Base-by-base conservation (phyloP, 2,113 vertebrate genomes). In the Nycticebus coucang region DNA sequence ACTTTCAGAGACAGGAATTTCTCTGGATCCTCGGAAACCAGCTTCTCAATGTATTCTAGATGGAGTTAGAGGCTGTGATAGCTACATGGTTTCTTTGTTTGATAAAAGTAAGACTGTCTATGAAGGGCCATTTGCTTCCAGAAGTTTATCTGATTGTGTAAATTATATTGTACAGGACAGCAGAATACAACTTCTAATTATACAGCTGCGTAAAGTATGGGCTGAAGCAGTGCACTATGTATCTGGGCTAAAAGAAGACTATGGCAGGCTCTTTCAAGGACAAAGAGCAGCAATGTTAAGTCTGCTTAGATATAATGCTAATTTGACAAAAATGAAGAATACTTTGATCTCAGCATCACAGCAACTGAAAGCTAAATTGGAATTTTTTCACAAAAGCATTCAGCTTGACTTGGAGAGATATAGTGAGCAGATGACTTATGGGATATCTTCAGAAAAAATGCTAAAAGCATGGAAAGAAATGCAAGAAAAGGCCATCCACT, bases 381-480 rank as follows among this genome's bases (percentile, higher is more conserved):
- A 99, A 74, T 99, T 99, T 98, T 99, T 99, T 97, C 99, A 99
- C 87, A 99, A 98, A 97, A 99, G 99, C 97, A 99, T 99, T 98
- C 99, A 99, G 91, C 99, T 99, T 0, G 99, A 99, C 97, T 98
- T 99, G 92, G 99, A 99, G 96, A 99, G 99, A 97, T 99, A 99
- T 71, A 99, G 99, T 87, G 99, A 99, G 94, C 99, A 99, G 98
- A 99, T 99, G 98, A 98, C 99, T 92, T 99, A 98, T 28, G 99
- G 99, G 83, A 99, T 99, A 98, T 99, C 99, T 96, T 99, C 99
- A 72, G 99, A 99, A 97, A 99, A 99, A 98, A 99, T 99, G 99
- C 97, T 99, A 60, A 99, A 99, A 98, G 99, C 99, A 8, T 99
- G 99, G 99, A 99, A 99, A 96, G 99, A 99, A 95, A 99, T 99